These are phyloP conservation scores for Conus canariensis DNA, from an alignment of 2,888 invertebrate species.

Conservation along the genomic window DNA sequence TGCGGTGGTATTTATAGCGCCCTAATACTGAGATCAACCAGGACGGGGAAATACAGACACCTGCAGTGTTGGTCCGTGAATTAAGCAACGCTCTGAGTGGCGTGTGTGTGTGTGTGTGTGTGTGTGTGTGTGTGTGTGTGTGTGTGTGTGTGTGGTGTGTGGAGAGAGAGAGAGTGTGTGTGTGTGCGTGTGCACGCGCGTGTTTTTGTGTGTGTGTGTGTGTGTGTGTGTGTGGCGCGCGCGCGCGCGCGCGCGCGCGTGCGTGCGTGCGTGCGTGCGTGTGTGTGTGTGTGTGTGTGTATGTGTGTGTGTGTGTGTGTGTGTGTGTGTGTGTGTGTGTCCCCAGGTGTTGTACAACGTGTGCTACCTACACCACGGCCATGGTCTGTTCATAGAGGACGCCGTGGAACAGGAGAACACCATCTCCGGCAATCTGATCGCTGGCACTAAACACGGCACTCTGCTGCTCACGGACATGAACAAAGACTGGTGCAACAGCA, in stretches of 20 bases:
- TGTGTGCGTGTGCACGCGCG: too few relatives aligned
- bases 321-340: neutral
- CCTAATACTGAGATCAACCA: too few relatives aligned
- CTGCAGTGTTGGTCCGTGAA: too few relatives aligned
- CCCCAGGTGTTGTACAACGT: constrained; percentile 66
- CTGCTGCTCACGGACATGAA: constrained; percentile 50
- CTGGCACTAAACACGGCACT: constrained; percentile 50
- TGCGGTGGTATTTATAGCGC: too few relatives aligned
- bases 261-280: constrained; percentile 1
- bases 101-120: too few relatives aligned
- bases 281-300: constrained; percentile 15
- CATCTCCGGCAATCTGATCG: constrained; percentile 61
- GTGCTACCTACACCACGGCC: constrained; percentile 69
- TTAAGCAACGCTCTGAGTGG: too few relatives aligned
- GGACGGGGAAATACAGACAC: too few relatives aligned
- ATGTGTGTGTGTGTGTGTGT: constrained; percentile 16
- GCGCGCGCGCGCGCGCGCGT: neutral
- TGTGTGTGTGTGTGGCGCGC: too few relatives aligned
- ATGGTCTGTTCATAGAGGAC: constrained; percentile 73
- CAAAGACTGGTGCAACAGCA: neutral
- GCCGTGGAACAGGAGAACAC: constrained; percentile 66
- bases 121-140: too few relatives aligned
- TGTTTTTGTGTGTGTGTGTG: too few relatives aligned
- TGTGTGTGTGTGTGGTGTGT: too few relatives aligned
- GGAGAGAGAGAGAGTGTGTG: too few relatives aligned